Percentiles rank a stretch among this genome's conserved stretches.
Evolutionary conservation across 2,113 vertebrate species (phyloP).

Genomic region (western clawed frog (Xenopus tropicalis)): DNA sequence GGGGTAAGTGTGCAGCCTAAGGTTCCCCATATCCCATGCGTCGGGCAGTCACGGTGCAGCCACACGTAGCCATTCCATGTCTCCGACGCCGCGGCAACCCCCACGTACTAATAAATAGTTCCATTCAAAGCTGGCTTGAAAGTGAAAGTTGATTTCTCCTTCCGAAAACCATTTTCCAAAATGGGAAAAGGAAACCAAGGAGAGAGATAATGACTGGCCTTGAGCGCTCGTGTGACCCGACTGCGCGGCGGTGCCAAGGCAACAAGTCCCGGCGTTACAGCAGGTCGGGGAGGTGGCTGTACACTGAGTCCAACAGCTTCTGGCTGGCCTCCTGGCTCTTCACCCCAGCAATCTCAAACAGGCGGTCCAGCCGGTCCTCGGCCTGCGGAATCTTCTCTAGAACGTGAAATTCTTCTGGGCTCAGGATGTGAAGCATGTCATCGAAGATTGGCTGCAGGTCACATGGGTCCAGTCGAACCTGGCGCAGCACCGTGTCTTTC

Average conservation of each 20-base stretch:
- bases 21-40: too few species aligned
- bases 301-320: constrained; percentile 94
- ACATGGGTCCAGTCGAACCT: constrained; percentile 92
- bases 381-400: constrained; percentile 89
- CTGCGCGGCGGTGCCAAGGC: neutral
- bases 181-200: neutral
- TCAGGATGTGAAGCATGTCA: constrained; percentile 95
- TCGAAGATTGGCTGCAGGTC: constrained; percentile 97
- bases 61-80: too few species aligned
- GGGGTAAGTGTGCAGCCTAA: too few species aligned
- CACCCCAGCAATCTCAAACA: constrained; percentile 92
- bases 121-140: neutral
- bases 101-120: neutral
- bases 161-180: too few species aligned
- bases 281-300: constrained; percentile 92
- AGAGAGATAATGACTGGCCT: neutral
- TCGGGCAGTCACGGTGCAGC: too few species aligned
- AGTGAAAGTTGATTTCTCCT: too few species aligned
- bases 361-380: constrained; percentile 89
- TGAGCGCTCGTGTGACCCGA: neutral
- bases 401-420: constrained; percentile 85
- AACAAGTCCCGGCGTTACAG: constrained; percentile 60
- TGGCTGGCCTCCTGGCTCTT: constrained; percentile 98
- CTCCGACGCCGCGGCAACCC: neutral
- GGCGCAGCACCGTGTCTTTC: constrained; percentile 94